Base-by-base conservation (phyloP, 2,797 vertebrate species). In the Lemur catta region DNA sequence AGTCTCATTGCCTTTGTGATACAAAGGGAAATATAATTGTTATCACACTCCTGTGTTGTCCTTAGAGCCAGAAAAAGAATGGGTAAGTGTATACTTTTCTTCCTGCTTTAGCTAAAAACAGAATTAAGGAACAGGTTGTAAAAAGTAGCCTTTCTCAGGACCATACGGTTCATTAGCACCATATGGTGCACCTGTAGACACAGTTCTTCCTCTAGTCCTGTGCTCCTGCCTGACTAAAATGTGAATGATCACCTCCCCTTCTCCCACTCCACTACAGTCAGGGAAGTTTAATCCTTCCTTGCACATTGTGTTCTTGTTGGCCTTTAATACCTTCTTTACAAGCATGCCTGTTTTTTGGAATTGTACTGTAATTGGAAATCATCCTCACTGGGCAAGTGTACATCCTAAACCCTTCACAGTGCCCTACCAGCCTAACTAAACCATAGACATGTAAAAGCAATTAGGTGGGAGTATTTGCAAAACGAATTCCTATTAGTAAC, bases 301-400 rank as follows among this genome's bases (percentile, higher is more conserved):
- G 57, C 38, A 92, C 59, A 38, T 46, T 55, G 41, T 82, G 92
- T 93, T 75, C 65, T 71, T 57, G 17, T 55, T 55, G 50, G 59
- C 17, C 24, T 78, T 76, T 43, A 93, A 46, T 71, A 63, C 61
- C 17, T 96, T 91, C 84, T 72, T 95, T 78, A 89, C 18, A 89
- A 87, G 22, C 33, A 28, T 52, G 43, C 14, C 38, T 50, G 30
- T 35, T 79, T 93, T 97, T 95, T 26, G 22, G 75, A 93, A 78
- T 80, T 86, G 89, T n/a, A 93, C 48, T 95, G 43, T 93, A 93
- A 86, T 52, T 95, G 94, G 79, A 96, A 92, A 59, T 81, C 78
- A 80, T 86, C 22, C n/a, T 92, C 61, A 28, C 43, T 41, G 74
- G 69, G 63, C 71, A 94, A 65, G 52, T 92, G 59, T 50, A 41